phyloP scores from a whole-genome alignment of 1,140 invertebrate genomes.

The Bombus balteatus region DNA sequence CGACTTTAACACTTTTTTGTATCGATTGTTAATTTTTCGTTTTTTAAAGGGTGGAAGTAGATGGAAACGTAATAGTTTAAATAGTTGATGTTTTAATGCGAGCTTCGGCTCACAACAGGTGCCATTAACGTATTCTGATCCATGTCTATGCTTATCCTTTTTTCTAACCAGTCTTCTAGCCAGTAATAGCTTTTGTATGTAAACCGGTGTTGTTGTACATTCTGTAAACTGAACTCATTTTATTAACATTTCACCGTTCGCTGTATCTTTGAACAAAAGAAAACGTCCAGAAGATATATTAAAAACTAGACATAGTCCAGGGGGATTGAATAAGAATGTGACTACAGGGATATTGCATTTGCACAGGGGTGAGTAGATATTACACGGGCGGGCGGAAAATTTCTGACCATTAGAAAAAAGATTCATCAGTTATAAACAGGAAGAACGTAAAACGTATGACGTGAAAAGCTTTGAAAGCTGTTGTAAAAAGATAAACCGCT shows the following conservation, averaged over 20 bases:
- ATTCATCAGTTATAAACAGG: not conserved
- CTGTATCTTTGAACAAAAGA: not conserved
- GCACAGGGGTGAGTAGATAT: not conserved
- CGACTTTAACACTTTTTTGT: not conserved
- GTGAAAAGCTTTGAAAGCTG: constrained; percentile 15
- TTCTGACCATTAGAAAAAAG: not conserved
- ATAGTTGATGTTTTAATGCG: not conserved
- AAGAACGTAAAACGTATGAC: constrained; percentile 2
- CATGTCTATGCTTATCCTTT: not conserved
- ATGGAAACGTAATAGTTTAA: not conserved
- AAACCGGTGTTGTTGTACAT: not conserved
- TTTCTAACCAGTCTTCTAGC: not conserved
- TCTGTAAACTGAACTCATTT: constrained; percentile 21
- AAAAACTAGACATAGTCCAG: not conserved
- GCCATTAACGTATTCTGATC: constrained; percentile 23
- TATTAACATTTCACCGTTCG: constrained; percentile 14
- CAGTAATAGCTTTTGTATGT: constrained; percentile 25
- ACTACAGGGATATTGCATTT: not conserved
- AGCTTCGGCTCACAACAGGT: not conserved
- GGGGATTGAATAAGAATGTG: constrained; percentile 1
- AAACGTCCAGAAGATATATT: constrained; percentile 21
- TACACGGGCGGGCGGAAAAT: not conserved
- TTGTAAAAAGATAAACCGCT: constrained; percentile 7
- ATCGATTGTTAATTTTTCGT: not conserved
- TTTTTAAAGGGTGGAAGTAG: not conserved